A percentile compares a stretch with the other conserved stretches of the same genome.
phyloP scores from a whole-genome alignment of 2,113 vertebrate species.

The Prunella fulvescens region DNA sequence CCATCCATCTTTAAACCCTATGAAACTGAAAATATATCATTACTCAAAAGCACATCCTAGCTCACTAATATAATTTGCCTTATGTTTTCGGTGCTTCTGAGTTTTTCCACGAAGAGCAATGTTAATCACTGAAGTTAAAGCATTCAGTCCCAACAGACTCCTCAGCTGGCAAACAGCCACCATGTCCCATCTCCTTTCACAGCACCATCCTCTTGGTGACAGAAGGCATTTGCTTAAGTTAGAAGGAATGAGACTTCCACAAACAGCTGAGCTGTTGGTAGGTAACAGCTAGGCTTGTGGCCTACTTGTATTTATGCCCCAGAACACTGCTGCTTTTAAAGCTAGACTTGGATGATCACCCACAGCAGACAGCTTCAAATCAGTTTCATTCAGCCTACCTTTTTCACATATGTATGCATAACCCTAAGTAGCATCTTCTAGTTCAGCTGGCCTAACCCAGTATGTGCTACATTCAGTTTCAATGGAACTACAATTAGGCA shows the following conservation, averaged over 20 bases:
- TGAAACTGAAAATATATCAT: background rate
- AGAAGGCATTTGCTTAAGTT: background rate
- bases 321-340: background rate
- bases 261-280: background rate
- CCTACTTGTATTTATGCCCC: background rate
- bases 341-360: accelerated
- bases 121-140: background rate
- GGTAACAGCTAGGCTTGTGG: background rate
- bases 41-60: background rate
- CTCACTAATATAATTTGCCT: background rate
- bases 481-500: background rate
- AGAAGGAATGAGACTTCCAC: background rate
- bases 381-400: background rate
- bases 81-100: background rate
- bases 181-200: background rate
- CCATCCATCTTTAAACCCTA: background rate
- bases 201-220: background rate
- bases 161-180: background rate
- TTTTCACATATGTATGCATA: background rate
- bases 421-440: background rate
- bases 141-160: background rate
- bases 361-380: background rate
- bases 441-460: background rate
- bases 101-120: background rate
- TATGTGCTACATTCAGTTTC: background rate